phyloP scores from a whole-genome alignment of 1,140 invertebrate species.

The Maniola jurtina region DNA sequence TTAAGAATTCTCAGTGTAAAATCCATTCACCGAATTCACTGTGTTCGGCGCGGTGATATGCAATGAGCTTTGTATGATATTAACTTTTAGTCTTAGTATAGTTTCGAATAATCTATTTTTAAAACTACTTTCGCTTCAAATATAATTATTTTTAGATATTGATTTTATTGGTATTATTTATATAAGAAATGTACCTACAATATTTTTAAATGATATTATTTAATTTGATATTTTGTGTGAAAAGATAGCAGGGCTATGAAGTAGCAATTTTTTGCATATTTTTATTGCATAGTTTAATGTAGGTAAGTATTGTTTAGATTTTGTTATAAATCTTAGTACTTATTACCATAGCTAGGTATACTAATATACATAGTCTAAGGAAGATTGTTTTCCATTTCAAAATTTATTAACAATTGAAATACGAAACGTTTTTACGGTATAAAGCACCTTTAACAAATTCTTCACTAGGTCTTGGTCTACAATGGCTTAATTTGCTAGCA shows the following conservation, averaged over 20 bases:
- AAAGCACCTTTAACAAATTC: no score
- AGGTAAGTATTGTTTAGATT: no score
- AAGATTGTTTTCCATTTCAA: no score
- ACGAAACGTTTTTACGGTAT: no score
- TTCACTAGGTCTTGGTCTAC: no score
- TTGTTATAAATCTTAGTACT: no score
- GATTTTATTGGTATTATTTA: conserved; percentile 1
- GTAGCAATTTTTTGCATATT: background rate
- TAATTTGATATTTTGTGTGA: background rate
- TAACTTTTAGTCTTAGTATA: background rate
- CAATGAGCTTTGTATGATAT: background rate
- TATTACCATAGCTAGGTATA: no score
- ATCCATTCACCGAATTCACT: no score
- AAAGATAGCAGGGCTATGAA: background rate
- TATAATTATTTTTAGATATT: conserved; percentile 7
- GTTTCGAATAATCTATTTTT: background rate
- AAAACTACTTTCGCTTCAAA: background rate
- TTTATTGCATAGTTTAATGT: no score
- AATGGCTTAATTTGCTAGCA: background rate
- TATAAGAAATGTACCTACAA: background rate
- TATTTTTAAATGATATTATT: background rate
- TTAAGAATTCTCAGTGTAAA: no score
- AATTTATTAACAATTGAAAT: no score
- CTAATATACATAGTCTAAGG: no score
- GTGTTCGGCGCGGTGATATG: background rate